These are phyloP conservation scores for Drosophila murphyi DNA, from an alignment of 1,140 invertebrate species.

Conservation along the genomic window DNA sequence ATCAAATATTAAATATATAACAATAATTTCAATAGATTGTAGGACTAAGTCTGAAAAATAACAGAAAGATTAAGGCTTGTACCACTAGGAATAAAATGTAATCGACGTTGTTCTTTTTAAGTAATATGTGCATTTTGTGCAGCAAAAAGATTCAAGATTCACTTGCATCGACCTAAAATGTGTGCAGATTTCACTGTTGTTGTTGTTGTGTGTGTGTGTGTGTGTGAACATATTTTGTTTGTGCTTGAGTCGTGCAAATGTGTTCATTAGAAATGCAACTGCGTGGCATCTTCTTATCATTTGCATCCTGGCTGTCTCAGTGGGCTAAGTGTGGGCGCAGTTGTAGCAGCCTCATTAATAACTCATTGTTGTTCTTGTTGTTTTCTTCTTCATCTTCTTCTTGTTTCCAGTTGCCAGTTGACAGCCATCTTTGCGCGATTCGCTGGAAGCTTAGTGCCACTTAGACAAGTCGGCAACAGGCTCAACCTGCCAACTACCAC, in stretches of 20 bases:
- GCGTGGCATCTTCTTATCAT: conserved; percentile 53
- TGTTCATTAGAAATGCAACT: conserved; percentile 77
- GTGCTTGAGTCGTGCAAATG: conserved; percentile 24
- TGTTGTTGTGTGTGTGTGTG: conserved; percentile 9
- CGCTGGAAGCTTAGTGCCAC: conserved; percentile 11
- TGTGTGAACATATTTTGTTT: not conserved
- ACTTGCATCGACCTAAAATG: no score
- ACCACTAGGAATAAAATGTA: no score
- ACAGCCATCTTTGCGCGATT: conserved; percentile 4
- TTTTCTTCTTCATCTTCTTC: not conserved
- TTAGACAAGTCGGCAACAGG: conserved; percentile 8
- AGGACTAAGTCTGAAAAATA: no score
- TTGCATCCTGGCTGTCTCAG: conserved; percentile 37
- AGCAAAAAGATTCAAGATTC: no score
- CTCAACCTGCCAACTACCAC: not conserved
- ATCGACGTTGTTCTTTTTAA: no score
- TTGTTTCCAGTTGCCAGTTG: not conserved
- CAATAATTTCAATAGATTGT: no score
- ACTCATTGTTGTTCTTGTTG: conserved; percentile 58
- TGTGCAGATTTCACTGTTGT: not conserved
- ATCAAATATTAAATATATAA: no score
- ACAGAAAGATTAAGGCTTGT: no score
- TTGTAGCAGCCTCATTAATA: conserved; percentile 72
- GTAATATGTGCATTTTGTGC: no score
- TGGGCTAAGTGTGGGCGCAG: conserved; percentile 59